Conservation (phyloP, 2,888 invertebrate species). For the Hypsopygia costalis region DNA sequence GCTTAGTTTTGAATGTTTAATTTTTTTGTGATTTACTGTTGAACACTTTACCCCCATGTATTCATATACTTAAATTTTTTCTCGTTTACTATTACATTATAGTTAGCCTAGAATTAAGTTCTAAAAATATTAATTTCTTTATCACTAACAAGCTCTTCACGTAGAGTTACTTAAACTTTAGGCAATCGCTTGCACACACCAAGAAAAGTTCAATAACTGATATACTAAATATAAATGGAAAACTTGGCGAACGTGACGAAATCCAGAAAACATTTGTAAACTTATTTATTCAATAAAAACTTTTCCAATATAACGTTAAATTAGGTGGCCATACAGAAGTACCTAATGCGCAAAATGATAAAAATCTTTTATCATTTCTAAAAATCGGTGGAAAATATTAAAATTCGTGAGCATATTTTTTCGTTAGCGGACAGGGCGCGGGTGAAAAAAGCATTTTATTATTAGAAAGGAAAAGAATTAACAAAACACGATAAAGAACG, state of each 20-base stretch:
- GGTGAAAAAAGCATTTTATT: conserved; percentile 24
- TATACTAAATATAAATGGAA: background rate
- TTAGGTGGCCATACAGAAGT: background rate
- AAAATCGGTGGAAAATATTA: background rate
- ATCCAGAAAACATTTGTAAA: background rate
- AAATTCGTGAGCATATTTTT: conserved; percentile 11
- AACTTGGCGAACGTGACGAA: background rate
- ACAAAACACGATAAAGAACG: conserved; percentile 48
- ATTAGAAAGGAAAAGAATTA: conserved; percentile 38
- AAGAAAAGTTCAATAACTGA: background rate
- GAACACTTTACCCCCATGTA: no score
- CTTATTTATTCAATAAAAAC: background rate
- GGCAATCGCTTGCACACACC: no score
- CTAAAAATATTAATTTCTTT: no score
- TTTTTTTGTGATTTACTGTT: no score
- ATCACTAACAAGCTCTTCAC: no score
- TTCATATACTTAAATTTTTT: no score
- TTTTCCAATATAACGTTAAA: background rate
- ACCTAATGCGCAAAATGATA: background rate
- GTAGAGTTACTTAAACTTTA: no score
- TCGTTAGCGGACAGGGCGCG: conserved; percentile 13
- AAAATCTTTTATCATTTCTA: background rate
- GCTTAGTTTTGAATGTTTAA: no score
- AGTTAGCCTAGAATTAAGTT: no score
- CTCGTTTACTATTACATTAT: no score